These are phyloP conservation scores for Tetraodon nigroviridis DNA, from an alignment of 2,113 vertebrate genomes.

Conservation along the genomic window DNA sequence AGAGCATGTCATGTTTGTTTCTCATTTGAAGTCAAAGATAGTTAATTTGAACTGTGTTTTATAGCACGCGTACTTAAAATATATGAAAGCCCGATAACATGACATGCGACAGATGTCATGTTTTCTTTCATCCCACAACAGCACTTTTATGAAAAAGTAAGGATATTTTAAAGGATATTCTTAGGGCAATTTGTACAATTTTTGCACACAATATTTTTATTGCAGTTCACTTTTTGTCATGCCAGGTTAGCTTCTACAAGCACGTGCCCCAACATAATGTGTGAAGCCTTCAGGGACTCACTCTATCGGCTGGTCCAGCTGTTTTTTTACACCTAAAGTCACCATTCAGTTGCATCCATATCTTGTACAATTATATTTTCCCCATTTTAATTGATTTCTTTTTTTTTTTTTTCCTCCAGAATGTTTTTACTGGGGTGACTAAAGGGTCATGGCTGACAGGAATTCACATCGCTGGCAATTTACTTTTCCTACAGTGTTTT, in stretches of 20 bases:
- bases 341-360: constrained; percentile 30
- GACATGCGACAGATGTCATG: constrained; percentile 14
- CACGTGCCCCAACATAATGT: constrained; percentile 36
- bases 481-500: constrained; percentile 29
- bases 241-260: constrained; percentile 51
- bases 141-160: background rate
- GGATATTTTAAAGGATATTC: too few relatives aligned
- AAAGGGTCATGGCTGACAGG: constrained; percentile 34
- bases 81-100: constrained; percentile 20
- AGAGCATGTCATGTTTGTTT: constrained; percentile 8
- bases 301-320: constrained; percentile 46
- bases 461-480: constrained; percentile 24
- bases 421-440: constrained; percentile 40
- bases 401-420: constrained; percentile 22
- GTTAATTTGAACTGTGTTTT: constrained; percentile 28
- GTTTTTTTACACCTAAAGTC: constrained; percentile 12
- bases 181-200: too few relatives aligned
- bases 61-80: constrained; percentile 1
- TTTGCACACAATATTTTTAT: constrained; percentile 17
- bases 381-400: constrained; percentile 49
- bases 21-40: constrained; percentile 33
- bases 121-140: constrained; percentile 14
- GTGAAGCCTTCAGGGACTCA: constrained; percentile 45
- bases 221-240: constrained; percentile 51
- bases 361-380: constrained; percentile 18